Evolutionary conservation across 1,140 invertebrate genomes (phyloP).

Genomic region (Drosophila arawakana): DNA sequence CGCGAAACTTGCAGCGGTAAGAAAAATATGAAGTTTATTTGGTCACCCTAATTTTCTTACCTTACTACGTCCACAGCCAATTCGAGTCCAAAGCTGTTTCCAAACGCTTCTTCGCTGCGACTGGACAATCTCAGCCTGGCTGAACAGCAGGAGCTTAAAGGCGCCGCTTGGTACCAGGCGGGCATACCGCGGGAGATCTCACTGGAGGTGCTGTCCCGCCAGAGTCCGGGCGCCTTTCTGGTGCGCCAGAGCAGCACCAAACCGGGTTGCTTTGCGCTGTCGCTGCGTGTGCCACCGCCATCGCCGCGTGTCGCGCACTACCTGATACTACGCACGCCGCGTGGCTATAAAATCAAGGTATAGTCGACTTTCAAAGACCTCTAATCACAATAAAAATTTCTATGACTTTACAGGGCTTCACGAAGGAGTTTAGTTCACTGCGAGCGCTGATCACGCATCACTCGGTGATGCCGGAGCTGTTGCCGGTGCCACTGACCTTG

Average conservation of each 20-base stretch:
- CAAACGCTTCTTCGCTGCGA: constrained; percentile 88
- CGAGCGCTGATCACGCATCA: constrained; percentile 96
- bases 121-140: constrained; percentile 89
- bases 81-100: constrained; percentile 84
- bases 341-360: constrained; percentile 98
- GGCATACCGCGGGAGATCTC: constrained; percentile 97
- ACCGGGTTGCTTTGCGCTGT: constrained; percentile 96
- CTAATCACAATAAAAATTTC: no score
- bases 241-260: constrained; percentile 97
- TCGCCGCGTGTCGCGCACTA: constrained; percentile 97
- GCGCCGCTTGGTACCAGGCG: constrained; percentile 97
- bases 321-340: constrained; percentile 94
- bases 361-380: background rate
- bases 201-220: constrained; percentile 94
- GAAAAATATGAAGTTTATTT: background rate
- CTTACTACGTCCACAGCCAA: constrained; percentile 55
- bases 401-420: constrained; percentile 92
- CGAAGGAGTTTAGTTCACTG: constrained; percentile 96
- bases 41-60: no score
- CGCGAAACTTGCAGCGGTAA: constrained; percentile 83
- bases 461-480: constrained; percentile 96
- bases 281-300: constrained; percentile 97
- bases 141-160: constrained; percentile 92
- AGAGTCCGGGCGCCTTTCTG: constrained; percentile 97
- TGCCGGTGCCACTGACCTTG: constrained; percentile 95